These are phyloP conservation scores for Pomacea maculata DNA, from an alignment of 1,140 invertebrate genomes.

Conservation along the genomic window DNA sequence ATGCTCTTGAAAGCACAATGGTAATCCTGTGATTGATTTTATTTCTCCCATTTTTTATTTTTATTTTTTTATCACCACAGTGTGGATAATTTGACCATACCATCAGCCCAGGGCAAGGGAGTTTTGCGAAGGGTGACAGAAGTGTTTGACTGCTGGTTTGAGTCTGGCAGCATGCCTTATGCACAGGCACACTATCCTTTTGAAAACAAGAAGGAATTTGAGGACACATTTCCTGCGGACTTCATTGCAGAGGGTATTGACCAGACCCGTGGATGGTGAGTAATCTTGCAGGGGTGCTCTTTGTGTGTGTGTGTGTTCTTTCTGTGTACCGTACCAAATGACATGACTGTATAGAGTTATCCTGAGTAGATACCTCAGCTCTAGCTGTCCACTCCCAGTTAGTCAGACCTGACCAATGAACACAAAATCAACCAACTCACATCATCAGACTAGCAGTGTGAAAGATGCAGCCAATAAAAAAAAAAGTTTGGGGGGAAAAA, in stretches of 20 bases:
- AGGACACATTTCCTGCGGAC: slow-evolving; percentile 96
- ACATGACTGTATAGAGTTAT: too few relatives aligned
- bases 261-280: slow-evolving; percentile 94
- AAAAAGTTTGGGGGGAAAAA: too few relatives aligned
- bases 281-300: background rate
- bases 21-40: background rate
- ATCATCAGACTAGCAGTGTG: too few relatives aligned
- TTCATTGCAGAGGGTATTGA: slow-evolving; percentile 99
- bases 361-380: too few relatives aligned
- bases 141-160: slow-evolving; percentile 99
- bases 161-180: slow-evolving; percentile 99
- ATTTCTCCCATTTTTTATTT: background rate
- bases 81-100: slow-evolving; percentile 94
- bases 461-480: too few relatives aligned
- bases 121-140: slow-evolving; percentile 86
- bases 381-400: too few relatives aligned
- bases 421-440: too few relatives aligned
- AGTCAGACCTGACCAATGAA: too few relatives aligned
- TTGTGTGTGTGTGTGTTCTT: too few relatives aligned
- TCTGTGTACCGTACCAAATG: too few relatives aligned
- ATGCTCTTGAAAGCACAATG: too few relatives aligned
- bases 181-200: slow-evolving; percentile 95
- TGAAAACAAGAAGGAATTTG: slow-evolving; percentile 90
- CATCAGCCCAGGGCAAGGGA: slow-evolving; percentile 86
- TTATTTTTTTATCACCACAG: slow-evolving; percentile 56